These are phyloP conservation scores for Rafetus swinhoei DNA, from an alignment of 2,113 vertebrate species.

Conservation along the genomic window DNA sequence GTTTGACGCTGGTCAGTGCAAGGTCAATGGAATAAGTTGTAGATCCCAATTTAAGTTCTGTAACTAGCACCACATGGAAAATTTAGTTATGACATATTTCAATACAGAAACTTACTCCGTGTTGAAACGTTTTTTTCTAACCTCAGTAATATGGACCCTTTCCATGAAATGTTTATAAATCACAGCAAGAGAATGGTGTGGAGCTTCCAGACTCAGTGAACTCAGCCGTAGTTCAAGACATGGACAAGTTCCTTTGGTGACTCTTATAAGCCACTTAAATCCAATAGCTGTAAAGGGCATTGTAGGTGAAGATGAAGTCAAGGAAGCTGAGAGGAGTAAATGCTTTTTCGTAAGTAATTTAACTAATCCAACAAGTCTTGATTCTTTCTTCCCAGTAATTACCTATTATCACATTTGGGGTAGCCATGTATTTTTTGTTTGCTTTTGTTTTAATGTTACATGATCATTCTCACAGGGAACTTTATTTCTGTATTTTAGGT, in stretches of 20 bases:
- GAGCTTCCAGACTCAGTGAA: background rate
- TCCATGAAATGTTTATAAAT: background rate
- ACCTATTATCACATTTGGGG: background rate
- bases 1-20: background rate
- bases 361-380: background rate
- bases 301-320: background rate
- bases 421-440: background rate
- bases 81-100: background rate
- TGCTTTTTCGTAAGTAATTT: background rate
- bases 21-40: background rate
- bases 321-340: background rate
- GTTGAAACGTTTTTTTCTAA: background rate
- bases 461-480: background rate
- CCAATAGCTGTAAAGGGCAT: background rate
- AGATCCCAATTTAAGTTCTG: background rate
- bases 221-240: background rate
- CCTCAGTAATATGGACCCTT: background rate
- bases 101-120: accelerated
- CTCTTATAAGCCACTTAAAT: background rate
- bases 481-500: background rate
- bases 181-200: background rate
- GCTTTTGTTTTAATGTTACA: background rate
- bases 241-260: background rate
- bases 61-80: background rate
- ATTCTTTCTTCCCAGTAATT: background rate